Conservation (phyloP, 2,797 vertebrate species). For the Amniataba percoides region DNA sequence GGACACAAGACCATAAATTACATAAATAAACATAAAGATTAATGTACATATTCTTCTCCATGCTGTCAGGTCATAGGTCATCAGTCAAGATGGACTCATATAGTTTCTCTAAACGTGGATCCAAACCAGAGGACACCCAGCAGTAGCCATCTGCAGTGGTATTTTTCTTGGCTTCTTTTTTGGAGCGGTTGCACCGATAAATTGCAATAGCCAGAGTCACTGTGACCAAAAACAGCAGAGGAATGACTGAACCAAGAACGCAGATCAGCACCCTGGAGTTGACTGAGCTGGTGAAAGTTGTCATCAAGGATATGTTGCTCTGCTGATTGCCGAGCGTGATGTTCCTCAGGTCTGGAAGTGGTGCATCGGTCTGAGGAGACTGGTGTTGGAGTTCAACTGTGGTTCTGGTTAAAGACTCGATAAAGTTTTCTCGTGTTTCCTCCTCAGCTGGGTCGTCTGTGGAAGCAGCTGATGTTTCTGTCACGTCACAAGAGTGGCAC, state of each 20-base stretch:
- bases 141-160: slow-evolving; percentile 82
- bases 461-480: background rate
- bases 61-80: slow-evolving; percentile 69
- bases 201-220: slow-evolving; percentile 71
- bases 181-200: slow-evolving; percentile 73
- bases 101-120: slow-evolving; percentile 77
- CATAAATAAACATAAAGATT: slow-evolving; percentile 49
- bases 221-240: slow-evolving; percentile 74
- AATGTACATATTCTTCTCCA: background rate
- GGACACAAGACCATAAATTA: slow-evolving; percentile 50
- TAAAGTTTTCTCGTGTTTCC: slow-evolving; percentile 12
- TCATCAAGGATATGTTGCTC: slow-evolving; percentile 35
- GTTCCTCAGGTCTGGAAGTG: slow-evolving; percentile 22
- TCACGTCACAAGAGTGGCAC: slow-evolving; percentile 72
- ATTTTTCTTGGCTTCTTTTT: slow-evolving; percentile 78
- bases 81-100: slow-evolving; percentile 78
- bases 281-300: background rate
- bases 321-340: background rate
- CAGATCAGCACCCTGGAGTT: slow-evolving; percentile 74
- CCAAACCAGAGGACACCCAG: slow-evolving; percentile 85
- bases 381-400: slow-evolving; percentile 56
- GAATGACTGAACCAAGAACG: slow-evolving; percentile 76
- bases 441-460: background rate
- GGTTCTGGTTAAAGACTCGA: slow-evolving; percentile 42
- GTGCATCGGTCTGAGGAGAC: slow-evolving; percentile 49